Evolutionary conservation across 2,888 invertebrate species (phyloP).

Genomic region (Drosophila helvetica): DNA sequence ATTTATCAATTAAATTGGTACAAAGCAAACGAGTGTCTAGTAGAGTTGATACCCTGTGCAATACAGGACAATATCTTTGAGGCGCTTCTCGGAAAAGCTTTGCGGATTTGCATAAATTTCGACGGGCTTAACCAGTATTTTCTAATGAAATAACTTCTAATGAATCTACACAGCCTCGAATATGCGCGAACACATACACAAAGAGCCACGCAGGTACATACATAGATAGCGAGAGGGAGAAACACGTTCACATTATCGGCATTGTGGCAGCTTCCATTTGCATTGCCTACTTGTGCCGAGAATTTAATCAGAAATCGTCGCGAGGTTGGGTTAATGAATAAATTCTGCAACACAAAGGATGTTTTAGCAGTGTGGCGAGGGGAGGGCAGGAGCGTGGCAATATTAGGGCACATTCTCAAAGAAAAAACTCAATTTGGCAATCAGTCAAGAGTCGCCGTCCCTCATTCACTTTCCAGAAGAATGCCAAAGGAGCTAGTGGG

Average conservation of each 20-base stretch:
- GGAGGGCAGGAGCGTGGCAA: conserved; percentile 1
- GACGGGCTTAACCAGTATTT: conserved; percentile 29
- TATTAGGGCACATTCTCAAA: conserved; percentile 26
- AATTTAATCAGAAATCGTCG: conserved; percentile 24
- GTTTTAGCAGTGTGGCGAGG: neutral
- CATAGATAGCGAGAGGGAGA: neutral
- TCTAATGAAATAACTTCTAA: conserved; percentile 69
- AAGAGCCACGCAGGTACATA: too few species aligned
- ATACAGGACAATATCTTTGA: conserved; percentile 39
- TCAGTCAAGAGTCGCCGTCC: conserved; percentile 46
- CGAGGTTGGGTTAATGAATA: conserved; percentile 33
- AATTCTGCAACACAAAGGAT: conserved; percentile 34
- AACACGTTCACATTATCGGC: conserved; percentile 23
- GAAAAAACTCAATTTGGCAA: conserved; percentile 59
- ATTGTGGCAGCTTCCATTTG: conserved; percentile 32
- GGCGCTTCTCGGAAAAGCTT: conserved; percentile 36
- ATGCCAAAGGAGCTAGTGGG: conserved; percentile 10
- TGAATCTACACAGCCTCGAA: conserved; percentile 6
- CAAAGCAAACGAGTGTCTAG: conserved; percentile 60
- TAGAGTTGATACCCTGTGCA: conserved; percentile 61
- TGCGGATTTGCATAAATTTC: conserved; percentile 71
- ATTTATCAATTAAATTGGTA: conserved; percentile 74
- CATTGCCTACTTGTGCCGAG: neutral
- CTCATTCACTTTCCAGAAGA: neutral
- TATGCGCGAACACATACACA: neutral